phyloP scores from a whole-genome alignment of 2,113 vertebrate genomes.

The Macquaria australasica region DNA sequence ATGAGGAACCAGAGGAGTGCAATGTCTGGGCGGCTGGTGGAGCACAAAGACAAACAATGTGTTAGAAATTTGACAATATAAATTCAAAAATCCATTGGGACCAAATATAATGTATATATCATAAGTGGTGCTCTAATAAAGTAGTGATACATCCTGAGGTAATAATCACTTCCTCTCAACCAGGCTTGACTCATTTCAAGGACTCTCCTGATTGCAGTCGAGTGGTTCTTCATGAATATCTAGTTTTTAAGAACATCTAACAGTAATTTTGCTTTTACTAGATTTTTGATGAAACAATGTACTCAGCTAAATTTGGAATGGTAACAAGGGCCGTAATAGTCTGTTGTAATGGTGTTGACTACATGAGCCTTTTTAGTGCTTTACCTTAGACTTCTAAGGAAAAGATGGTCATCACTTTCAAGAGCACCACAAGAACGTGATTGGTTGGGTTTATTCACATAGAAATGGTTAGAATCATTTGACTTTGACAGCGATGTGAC shows the following conservation, averaged over 20 bases:
- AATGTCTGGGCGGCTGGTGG: constrained; percentile 91
- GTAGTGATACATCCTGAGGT: not conserved
- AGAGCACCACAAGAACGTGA: not conserved
- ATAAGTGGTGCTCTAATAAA: not conserved
- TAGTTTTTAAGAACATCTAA: not conserved
- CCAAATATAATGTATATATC: not conserved
- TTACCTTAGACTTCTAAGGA: not conserved
- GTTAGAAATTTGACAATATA: not conserved
- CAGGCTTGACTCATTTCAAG: too few species aligned
- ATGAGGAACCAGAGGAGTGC: constrained; percentile 99
- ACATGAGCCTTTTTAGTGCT: not conserved
- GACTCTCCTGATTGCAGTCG: not conserved
- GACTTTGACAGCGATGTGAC: not conserved
- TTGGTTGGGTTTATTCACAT: not conserved
- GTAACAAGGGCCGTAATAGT: too few species aligned
- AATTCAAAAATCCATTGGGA: not conserved
- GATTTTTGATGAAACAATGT: too few species aligned
- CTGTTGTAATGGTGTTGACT: too few species aligned
- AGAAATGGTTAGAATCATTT: not conserved
- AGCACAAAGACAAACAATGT: constrained; percentile 32
- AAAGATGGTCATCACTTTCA: not conserved
- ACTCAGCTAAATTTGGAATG: too few species aligned
- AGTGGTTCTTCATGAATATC: not conserved
- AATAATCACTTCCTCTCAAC: not conserved
- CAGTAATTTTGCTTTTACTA: too few species aligned